These are phyloP conservation scores for Glyptemys insculpta DNA, from an alignment of 2,797 vertebrate genomes.

Conservation along the genomic window DNA sequence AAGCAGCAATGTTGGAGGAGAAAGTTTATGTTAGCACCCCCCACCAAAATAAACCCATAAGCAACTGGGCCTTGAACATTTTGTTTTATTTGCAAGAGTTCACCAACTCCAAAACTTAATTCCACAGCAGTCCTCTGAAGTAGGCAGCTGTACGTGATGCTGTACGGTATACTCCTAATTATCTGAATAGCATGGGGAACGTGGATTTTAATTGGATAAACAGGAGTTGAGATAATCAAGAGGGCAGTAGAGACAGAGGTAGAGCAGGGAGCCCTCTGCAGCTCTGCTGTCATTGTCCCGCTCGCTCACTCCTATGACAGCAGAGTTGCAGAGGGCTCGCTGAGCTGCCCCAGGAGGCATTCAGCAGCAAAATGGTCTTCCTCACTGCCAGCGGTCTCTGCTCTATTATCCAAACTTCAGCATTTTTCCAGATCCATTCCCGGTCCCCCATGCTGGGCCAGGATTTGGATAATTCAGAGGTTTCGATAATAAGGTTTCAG, in stretches of 20 bases:
- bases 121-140: not conserved
- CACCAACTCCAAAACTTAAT: not conserved
- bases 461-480: not conserved
- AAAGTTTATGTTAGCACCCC: not conserved
- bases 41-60: not conserved
- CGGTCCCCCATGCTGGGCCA: too few species aligned
- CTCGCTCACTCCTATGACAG: not conserved
- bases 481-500: not conserved
- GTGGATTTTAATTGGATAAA: not conserved
- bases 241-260: not conserved
- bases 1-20: fast-evolving
- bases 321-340: not conserved
- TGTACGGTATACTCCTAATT: not conserved
- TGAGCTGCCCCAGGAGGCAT: not conserved
- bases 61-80: not conserved
- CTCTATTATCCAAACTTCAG: not conserved
- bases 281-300: not conserved
- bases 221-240: not conserved
- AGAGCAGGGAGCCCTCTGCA: not conserved
- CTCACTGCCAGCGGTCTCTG: not conserved
- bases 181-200: not conserved
- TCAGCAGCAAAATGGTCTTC: not conserved
- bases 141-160: not conserved
- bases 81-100: not conserved
- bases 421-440: not conserved